These are phyloP conservation scores for Drosophila grimshawi DNA, from an alignment of 1,140 invertebrate genomes.

Conservation along the genomic window DNA sequence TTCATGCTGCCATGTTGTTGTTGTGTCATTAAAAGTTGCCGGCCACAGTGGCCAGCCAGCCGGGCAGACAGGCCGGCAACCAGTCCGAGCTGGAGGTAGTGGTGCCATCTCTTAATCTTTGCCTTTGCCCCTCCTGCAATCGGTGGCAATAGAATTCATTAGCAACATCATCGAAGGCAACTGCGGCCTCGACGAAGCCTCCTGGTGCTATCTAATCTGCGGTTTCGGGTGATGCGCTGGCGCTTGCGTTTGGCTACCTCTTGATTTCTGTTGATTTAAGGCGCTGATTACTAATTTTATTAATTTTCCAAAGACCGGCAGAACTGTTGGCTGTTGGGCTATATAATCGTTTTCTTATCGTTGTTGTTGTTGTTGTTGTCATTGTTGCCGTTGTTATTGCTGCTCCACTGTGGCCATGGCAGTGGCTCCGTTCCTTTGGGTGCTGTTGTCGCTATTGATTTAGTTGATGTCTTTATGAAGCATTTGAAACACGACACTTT, in stretches of 20 bases:
- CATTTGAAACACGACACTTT: constrained; percentile 83
- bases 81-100: constrained; percentile 8
- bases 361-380: constrained; percentile 14
- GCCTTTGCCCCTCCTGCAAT: constrained; percentile 15
- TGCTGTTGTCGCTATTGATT: constrained; percentile 80
- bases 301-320: constrained; percentile 75
- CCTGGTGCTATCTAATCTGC: constrained; percentile 71
- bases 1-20: constrained; percentile 6
- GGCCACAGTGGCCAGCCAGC: constrained; percentile 44
- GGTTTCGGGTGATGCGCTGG: constrained; percentile 49
- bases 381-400: constrained; percentile 12
- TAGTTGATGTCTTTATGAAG: constrained; percentile 83
- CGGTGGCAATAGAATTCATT: constrained; percentile 78
- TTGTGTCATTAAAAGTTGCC: constrained; percentile 67
- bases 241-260: constrained; percentile 62
- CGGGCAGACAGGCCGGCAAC: constrained; percentile 57
- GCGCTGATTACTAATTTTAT: constrained; percentile 83
- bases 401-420: constrained; percentile 22
- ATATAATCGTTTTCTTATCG: constrained; percentile 32
- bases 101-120: not conserved
- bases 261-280: constrained; percentile 79
- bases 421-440: constrained; percentile 53
- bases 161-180: constrained; percentile 58
- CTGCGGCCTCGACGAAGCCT: constrained; percentile 1
- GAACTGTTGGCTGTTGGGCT: constrained; percentile 38